Evolutionary conservation across 2,113 vertebrate genomes (phyloP), one percentile per base, ranked within the genome.

Genomic region (Meles meles): DNA sequence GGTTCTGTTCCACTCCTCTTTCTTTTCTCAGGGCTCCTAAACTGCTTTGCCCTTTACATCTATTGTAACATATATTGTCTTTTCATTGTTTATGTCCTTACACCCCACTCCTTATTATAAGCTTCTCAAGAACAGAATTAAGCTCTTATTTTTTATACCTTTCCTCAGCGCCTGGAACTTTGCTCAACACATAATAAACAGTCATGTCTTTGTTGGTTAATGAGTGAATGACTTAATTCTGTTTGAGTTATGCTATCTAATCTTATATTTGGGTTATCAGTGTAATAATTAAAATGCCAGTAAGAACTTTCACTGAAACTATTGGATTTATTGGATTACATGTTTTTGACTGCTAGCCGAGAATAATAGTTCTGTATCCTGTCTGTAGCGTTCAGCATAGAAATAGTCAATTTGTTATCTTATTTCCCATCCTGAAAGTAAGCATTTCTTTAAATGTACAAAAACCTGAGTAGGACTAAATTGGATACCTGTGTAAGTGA

Each of bases 201-300:
- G 79, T 88, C 85, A 5, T 42, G 39, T 23, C 65, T 69, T 94
- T 69, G 37, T 42, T 92, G 65, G 79, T 71, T 89, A 93, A 89
- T 14, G 21, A 89, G 15, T 65, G 82, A 91, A 72, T 96, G 42
- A 37, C 18, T 92, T 59, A 80, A 76, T 96, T 87, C 44, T 83
- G 8, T 93, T 93, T 96, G 86, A 90, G 87, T 90, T 87, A 88
- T 82, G 55, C 44, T 52, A 6, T 55, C 5, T 83, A 86, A 77
- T 83, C 31, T 96, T 88, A 61, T 31, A 55, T 67, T 83, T 74
- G 25, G 34, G 20, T 71, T 77, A 79, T 61, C 52, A 55, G 57
- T 90, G 97, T 96, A 88, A n/a, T 96, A 72, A 97, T 97, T 97
- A 81, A 97, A 94, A 86, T 84, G 65, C 55, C 49, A 93, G 65